Evolutionary conservation across 2,888 invertebrate genomes (phyloP).

Genomic region (Caenorhabditis afra): DNA sequence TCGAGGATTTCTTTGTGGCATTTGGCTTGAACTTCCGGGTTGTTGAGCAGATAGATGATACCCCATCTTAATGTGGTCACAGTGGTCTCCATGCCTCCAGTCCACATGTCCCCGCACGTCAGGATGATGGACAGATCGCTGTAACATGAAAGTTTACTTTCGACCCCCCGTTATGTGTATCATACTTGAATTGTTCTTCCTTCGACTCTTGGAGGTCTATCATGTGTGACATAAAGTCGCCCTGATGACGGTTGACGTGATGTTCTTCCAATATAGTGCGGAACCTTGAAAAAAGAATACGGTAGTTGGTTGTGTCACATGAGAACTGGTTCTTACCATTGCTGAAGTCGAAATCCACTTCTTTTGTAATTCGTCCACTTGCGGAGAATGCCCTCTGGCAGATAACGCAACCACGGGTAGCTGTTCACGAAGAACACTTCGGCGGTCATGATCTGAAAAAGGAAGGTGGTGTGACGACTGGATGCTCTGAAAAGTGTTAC

Average conservation of each 20-base stretch:
- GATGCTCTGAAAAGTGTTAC: conserved; percentile 30
- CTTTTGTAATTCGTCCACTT: conserved; percentile 69
- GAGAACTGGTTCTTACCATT: conserved; percentile 64
- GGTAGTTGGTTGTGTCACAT: conserved; percentile 2
- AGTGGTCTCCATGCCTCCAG: conserved; percentile 80
- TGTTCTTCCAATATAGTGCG: conserved; percentile 56
- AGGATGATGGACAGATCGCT: conserved; percentile 74
- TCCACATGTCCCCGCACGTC: conserved; percentile 79
- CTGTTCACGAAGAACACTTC: conserved; percentile 73
- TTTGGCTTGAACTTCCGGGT: conserved; percentile 73
- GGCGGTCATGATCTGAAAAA: conserved; percentile 61
- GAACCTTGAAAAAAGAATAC: conserved; percentile 39
- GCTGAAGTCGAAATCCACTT: conserved; percentile 75
- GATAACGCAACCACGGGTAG: conserved; percentile 69
- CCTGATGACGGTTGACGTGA: conserved; percentile 51
- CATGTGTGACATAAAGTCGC: conserved; percentile 61
- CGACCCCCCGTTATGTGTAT: conserved; percentile 3
- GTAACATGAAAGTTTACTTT: conserved; percentile 25
- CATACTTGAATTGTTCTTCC: conserved; percentile 49
- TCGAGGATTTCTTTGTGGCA: conserved; percentile 59
- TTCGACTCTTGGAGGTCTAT: conserved; percentile 51
- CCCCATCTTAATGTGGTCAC: conserved; percentile 78
- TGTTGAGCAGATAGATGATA: conserved; percentile 73
- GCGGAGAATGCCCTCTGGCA: conserved; percentile 63
- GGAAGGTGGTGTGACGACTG: conserved; percentile 1